Percentiles rank a stretch among this genome's conserved stretches.
Conservation (phyloP, 2,888 invertebrate species). For the Eristalinus aeneus region DNA sequence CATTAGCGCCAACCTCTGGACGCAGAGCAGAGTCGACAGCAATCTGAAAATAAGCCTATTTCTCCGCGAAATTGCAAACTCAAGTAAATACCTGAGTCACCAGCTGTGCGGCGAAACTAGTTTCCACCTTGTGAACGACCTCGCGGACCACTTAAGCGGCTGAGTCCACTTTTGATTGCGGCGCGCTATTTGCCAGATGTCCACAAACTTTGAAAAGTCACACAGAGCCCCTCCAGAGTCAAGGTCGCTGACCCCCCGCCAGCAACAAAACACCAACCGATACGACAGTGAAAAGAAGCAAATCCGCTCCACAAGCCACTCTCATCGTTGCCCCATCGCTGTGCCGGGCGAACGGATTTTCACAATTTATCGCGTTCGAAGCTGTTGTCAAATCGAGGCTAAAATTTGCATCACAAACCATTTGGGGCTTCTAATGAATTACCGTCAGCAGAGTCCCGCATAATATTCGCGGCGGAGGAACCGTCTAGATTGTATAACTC, state of each 20-base stretch:
- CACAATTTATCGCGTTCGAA: slow-evolving; percentile 24
- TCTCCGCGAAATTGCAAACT: too few relatives aligned
- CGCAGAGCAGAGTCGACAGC: neutral
- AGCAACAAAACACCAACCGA: neutral
- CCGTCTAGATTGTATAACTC: neutral
- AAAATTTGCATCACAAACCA: slow-evolving; percentile 35
- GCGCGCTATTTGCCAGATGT: neutral
- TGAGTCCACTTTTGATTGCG: neutral
- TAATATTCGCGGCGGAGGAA: slow-evolving; percentile 25
- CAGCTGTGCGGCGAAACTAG: neutral
- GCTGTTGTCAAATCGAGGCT: slow-evolving; percentile 10
- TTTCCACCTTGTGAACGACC: neutral
- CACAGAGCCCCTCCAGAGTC: neutral
- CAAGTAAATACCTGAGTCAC: neutral
- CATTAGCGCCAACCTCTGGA: neutral
- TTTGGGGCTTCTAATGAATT: slow-evolving; percentile 15
- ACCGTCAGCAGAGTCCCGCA: slow-evolving; percentile 20
- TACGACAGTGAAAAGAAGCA: neutral
- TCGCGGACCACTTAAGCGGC: neutral
- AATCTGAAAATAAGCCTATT: neutral
- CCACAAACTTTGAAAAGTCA: neutral
- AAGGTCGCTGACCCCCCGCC: neutral
- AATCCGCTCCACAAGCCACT: neutral
- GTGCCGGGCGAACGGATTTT: slow-evolving; percentile 31
- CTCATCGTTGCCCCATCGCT: neutral